Conservation (phyloP, 2,888 invertebrate genomes). For the Deladenus siricidicola region DNA sequence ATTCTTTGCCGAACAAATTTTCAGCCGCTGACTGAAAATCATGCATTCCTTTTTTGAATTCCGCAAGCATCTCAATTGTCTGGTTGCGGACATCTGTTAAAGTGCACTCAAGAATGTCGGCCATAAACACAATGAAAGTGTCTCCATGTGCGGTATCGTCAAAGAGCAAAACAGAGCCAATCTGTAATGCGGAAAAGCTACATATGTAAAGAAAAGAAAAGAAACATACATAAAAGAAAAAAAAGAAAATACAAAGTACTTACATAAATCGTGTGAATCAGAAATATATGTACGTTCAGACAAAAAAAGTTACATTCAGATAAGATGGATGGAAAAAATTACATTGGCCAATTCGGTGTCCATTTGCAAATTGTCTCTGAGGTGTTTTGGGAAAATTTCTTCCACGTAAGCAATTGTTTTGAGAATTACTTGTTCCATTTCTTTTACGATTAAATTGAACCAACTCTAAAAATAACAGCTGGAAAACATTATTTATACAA, state of each 20-base stretch:
- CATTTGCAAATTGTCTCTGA: not conserved
- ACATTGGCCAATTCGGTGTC: not conserved
- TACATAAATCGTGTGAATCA: too few relatives aligned
- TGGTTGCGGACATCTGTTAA: conserved; percentile 36
- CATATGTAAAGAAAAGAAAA: too few relatives aligned
- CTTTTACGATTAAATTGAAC: conserved; percentile 42
- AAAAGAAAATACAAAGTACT: too few relatives aligned
- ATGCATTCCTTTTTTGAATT: conserved; percentile 36
- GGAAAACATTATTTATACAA: not conserved
- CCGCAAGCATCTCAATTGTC: conserved; percentile 32
- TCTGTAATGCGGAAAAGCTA: conserved; percentile 19
- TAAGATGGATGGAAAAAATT: too few relatives aligned
- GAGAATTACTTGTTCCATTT: conserved; percentile 44
- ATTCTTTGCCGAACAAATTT: conserved; percentile 48
- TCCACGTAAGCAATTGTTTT: conserved; percentile 40
- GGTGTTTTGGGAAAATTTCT: conserved; percentile 16
- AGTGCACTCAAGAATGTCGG: conserved; percentile 45
- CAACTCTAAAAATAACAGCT: conserved; percentile 34
- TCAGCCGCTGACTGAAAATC: conserved; percentile 32
- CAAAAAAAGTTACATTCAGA: too few relatives aligned
- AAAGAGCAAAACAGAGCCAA: conserved; percentile 48
- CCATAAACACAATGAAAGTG: conserved; percentile 24
- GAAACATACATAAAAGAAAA: too few relatives aligned
- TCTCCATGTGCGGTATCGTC: conserved; percentile 33
- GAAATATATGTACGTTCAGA: too few relatives aligned